Conservation (phyloP, 2,113 vertebrate genomes). For the Eonycteris spelaea region DNA sequence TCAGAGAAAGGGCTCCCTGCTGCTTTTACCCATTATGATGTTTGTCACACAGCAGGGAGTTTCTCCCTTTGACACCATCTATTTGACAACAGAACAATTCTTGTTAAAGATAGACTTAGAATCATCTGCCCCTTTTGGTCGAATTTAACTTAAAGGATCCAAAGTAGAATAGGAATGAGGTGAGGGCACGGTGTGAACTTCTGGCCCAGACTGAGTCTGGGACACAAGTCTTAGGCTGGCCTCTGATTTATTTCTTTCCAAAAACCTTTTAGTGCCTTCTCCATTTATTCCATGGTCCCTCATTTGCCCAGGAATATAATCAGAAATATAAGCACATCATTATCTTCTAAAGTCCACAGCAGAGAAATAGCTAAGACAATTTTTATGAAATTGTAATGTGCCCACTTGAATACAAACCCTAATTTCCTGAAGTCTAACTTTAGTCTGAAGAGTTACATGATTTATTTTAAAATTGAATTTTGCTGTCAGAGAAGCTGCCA, state of each 20-base stretch:
- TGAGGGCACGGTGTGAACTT: not conserved
- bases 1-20: not conserved
- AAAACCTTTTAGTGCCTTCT: not conserved
- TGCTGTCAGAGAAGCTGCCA: slow-evolving; percentile 62
- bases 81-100: slow-evolving; percentile 1
- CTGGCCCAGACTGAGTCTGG: not conserved
- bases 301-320: slow-evolving; percentile 47
- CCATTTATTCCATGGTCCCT: slow-evolving; percentile 10
- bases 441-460: slow-evolving; percentile 55
- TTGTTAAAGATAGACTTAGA: not conserved
- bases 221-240: not conserved
- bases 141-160: not conserved
- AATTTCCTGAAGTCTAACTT: slow-evolving; percentile 61
- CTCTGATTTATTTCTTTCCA: not conserved
- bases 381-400: slow-evolving; percentile 65
- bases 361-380: slow-evolving; percentile 47
- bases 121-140: not conserved
- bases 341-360: slow-evolving; percentile 53
- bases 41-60: not conserved
- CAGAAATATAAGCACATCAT: slow-evolving; percentile 60
- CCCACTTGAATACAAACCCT: slow-evolving; percentile 59
- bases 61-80: not conserved
- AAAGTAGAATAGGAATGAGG: not conserved
- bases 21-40: not conserved
- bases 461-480: slow-evolving; percentile 65